Percentiles rank a stretch among this genome's conserved stretches.
Evolutionary conservation across 2,113 vertebrate genomes (phyloP).

Genomic region (Phylloscopus trochiloides): DNA sequence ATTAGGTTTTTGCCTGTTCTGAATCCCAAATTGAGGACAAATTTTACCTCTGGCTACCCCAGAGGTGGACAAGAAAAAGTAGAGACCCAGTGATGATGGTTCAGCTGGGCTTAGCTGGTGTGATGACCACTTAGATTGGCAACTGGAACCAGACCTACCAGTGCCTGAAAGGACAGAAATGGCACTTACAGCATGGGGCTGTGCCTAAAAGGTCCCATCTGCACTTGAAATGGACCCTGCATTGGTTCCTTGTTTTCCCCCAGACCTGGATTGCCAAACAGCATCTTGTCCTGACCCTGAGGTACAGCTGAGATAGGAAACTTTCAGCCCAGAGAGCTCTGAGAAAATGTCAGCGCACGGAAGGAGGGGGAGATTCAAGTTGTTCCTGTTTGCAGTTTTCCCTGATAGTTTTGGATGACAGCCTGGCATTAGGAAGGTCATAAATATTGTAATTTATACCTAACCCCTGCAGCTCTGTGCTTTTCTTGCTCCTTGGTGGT

Average conservation of each 20-base stretch:
- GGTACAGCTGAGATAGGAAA: background rate
- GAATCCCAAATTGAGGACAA: background rate
- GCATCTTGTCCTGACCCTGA: background rate
- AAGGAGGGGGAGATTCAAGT: background rate
- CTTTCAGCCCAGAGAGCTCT: background rate
- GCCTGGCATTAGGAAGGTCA: background rate
- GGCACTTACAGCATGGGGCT: rapidly evolving
- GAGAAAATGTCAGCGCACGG: background rate
- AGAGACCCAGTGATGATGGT: background rate
- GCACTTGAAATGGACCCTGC: background rate
- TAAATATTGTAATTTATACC: background rate
- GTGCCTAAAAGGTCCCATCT: background rate
- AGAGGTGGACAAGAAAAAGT: background rate
- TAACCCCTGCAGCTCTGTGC: background rate
- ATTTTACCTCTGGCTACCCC: background rate
- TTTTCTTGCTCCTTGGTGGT: background rate
- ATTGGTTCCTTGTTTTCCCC: background rate
- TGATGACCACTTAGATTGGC: background rate
- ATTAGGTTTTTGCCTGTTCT: background rate
- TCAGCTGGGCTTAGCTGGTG: background rate
- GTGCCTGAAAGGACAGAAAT: background rate
- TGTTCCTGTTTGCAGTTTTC: background rate
- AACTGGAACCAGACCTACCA: background rate
- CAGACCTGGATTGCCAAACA: background rate
- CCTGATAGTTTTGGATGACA: background rate